Base-by-base conservation (phyloP, 2,797 vertebrate species). In the Gastrophryne carolinensis region DNA sequence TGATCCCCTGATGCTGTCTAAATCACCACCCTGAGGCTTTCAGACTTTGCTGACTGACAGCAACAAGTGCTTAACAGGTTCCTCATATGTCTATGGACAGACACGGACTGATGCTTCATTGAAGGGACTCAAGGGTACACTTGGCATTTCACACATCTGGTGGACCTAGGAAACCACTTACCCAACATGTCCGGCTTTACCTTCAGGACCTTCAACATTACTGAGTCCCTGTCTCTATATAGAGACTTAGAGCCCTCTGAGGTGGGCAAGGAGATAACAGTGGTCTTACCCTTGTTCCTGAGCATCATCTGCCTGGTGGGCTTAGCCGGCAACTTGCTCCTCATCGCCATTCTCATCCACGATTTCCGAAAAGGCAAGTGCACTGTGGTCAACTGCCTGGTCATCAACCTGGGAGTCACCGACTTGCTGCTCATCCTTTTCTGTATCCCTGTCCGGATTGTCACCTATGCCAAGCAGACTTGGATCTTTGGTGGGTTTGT, bases 401-500 rank as follows among this genome's bases (percentile, higher is more conserved):
- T 93, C 9, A 84, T 85, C 66, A 88, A 86, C 3, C 54, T 93
- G 65, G 87, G 88, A n/a, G 81, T 79, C 52, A 84, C 89, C 2
- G 92, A 94, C 82, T 47, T 92, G 83, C 39, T 84, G 49, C 83
- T 94, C 41, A 72, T 91, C 49, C 5, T 90, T 1, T 80, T 90
- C 81, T 92, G 92, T 78, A 85, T 85, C 1, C 91, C 91, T 0
- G 83, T 89, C 41, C 90, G 91, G 39, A 85, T 88, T 0, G 49
- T 91, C 77, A 90, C 90, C 67, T 90, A 87, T 83, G 89, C 91
- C 85, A 86, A 74, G 27, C 88, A 87, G 72, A 85, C 84, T 6
- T 93, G 92, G 93, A 86, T 85, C 3, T 64, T 92, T 13, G 92
- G 92, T 2, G 70, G 78, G 2, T 84, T 91, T 13, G 78, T 87